Evolutionary conservation across 1,140 invertebrate genomes (phyloP).

Genomic region (Drosophila tsacasi): DNA sequence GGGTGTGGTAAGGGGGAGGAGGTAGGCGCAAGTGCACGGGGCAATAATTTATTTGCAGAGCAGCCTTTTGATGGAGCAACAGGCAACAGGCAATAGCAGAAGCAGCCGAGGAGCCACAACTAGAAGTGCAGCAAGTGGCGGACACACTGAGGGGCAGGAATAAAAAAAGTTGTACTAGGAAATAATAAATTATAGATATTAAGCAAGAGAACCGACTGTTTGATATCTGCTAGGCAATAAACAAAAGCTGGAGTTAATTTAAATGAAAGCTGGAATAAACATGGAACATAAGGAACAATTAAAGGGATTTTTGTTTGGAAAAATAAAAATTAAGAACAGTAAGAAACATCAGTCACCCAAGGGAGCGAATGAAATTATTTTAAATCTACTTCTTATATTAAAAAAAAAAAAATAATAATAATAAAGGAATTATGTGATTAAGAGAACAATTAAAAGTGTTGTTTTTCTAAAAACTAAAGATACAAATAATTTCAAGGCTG

Average conservation of each 20-base stretch:
- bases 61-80: constrained; percentile 62
- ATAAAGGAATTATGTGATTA: too few relatives aligned
- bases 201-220: constrained; percentile 36
- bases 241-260: neutral
- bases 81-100: constrained; percentile 2
- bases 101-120: constrained; percentile 27
- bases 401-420: too few relatives aligned
- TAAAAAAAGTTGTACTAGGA: constrained; percentile 40
- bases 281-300: neutral
- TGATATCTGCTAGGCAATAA: constrained; percentile 40
- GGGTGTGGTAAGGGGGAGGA: neutral
- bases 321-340: neutral
- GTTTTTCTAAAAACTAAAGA: too few relatives aligned
- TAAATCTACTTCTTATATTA: too few relatives aligned
- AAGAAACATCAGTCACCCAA: too few relatives aligned
- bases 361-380: too few relatives aligned
- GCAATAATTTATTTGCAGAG: constrained; percentile 67
- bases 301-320: neutral
- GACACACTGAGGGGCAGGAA: constrained; percentile 37
- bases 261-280: neutral
- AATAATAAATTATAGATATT: constrained; percentile 53
- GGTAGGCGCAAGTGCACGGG: constrained; percentile 52
- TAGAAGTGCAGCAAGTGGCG: constrained; percentile 36
- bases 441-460: too few relatives aligned
- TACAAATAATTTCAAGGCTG: too few relatives aligned